Percentiles rank a stretch among this genome's conserved stretches.
Conservation (phyloP, 1,140 invertebrate genomes). For the Periplaneta americana region DNA sequence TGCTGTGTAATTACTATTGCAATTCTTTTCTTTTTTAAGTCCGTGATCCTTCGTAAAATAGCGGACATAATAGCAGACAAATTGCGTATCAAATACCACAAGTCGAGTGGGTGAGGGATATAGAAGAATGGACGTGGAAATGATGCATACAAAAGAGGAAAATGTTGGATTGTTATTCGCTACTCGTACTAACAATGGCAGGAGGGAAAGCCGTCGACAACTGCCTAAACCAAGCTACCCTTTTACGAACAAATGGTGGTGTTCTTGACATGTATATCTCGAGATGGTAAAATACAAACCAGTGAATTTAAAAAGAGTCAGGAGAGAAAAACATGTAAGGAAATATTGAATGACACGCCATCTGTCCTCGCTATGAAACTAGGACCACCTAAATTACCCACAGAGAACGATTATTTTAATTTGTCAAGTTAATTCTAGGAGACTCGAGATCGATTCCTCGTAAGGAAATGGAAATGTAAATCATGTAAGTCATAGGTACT, state of each 20-base stretch:
- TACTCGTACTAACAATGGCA: not conserved
- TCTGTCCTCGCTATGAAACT: too few species aligned
- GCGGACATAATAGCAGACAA: slow-evolving; percentile 2
- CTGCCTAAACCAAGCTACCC: too few species aligned
- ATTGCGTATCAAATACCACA: slow-evolving; percentile 1
- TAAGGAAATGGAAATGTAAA: too few species aligned
- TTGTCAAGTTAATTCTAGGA: too few species aligned
- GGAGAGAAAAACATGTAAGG: not conserved
- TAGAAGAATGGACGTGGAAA: not conserved
- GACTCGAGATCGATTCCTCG: too few species aligned
- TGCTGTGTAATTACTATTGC: not conserved
- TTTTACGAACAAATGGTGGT: not conserved
- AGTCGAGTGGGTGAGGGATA: not conserved
- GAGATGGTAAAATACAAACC: not conserved
- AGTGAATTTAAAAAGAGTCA: not conserved
- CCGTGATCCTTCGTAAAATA: not conserved
- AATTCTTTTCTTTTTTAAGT: slow-evolving; percentile 6
- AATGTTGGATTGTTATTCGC: not conserved
- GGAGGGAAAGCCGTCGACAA: not conserved
- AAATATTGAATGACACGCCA: too few species aligned
- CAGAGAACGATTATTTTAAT: too few species aligned
- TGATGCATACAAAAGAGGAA: not conserved
- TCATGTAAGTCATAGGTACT: too few species aligned
- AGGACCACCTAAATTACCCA: too few species aligned
- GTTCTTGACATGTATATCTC: not conserved